These are phyloP conservation scores for Eristalis tenax DNA, from an alignment of 2,888 invertebrate species.

Conservation along the genomic window DNA sequence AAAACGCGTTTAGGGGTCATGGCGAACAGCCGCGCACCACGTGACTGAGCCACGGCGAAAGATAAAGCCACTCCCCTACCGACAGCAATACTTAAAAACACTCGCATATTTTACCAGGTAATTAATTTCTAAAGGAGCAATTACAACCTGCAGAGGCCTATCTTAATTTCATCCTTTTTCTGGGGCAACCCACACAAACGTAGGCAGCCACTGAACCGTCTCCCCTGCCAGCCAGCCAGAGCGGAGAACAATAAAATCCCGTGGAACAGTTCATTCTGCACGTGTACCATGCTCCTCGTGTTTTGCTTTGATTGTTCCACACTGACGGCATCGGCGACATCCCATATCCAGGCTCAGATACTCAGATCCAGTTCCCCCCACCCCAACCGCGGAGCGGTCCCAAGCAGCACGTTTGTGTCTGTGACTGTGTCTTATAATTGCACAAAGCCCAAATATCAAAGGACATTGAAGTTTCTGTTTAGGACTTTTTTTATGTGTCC, in stretches of 20 bases:
- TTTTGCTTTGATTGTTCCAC: constrained; percentile 56
- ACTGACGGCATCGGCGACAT: constrained; percentile 3
- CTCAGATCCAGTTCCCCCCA: too few species aligned
- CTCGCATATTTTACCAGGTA: constrained; percentile 70
- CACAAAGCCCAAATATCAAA: constrained; percentile 65
- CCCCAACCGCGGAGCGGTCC: too few species aligned
- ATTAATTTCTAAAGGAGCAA: constrained; percentile 71
- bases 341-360: background rate
- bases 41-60: background rate
- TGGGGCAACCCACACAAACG: constrained; percentile 17
- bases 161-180: constrained; percentile 52
- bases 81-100: constrained; percentile 38
- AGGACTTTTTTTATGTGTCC: constrained; percentile 52
- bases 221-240: constrained; percentile 12
- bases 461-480: constrained; percentile 57
- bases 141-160: constrained; percentile 65
- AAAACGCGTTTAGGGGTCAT: constrained; percentile 2
- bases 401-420: background rate
- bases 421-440: constrained; percentile 59
- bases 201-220: background rate
- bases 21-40: constrained; percentile 6
- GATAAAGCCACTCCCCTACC: constrained; percentile 37
- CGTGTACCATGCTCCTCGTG: constrained; percentile 33
- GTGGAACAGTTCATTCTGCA: constrained; percentile 54
- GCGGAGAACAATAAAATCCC: constrained; percentile 22